Evolutionary conservation across 2,797 vertebrate genomes (phyloP).

Genomic region (Diceros bicornis): DNA sequence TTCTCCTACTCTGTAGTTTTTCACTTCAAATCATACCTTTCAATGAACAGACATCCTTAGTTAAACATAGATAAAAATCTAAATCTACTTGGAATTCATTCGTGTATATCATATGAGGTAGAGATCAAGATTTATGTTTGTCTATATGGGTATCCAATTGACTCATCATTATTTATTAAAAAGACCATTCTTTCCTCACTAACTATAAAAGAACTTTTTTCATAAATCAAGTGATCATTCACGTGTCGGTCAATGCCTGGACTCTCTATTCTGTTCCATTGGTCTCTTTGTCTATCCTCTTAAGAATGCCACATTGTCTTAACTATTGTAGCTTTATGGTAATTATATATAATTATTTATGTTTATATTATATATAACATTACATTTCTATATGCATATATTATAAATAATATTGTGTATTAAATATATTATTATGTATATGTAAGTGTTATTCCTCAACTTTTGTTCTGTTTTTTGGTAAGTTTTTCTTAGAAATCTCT

Average conservation of each 20-base stretch:
- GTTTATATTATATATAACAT: background rate
- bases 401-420: background rate
- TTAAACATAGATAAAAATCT: background rate
- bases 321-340: background rate
- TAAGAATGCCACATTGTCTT: background rate
- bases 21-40: background rate
- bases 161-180: background rate
- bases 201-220: background rate
- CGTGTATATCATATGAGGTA: background rate
- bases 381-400: background rate
- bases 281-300: background rate
- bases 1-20: background rate
- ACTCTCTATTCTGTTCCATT: background rate
- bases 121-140: background rate
- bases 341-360: background rate
- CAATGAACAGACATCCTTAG: background rate
- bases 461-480: background rate
- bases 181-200: background rate
- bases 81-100: background rate
- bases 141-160: background rate
- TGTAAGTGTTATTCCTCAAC: background rate
- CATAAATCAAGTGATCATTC: background rate
- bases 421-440: background rate
- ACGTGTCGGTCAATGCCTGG: background rate
- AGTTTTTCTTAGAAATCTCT: background rate